phyloP scores from a whole-genome alignment of 2,888 invertebrate genomes.

The Hyalella azteca region DNA sequence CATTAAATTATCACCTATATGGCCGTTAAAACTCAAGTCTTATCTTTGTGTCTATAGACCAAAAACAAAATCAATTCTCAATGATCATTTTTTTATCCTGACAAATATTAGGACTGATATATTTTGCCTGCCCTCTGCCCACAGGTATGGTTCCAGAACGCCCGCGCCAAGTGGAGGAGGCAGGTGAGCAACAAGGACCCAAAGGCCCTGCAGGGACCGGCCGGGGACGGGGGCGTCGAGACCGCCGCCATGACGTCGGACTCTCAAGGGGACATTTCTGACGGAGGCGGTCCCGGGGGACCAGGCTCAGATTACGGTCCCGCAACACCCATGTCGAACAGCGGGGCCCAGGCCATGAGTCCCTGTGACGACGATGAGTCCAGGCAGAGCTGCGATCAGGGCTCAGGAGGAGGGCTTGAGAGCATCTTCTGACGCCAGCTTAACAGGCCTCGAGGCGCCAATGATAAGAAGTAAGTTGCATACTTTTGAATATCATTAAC shows the following conservation, averaged over 20 bases:
- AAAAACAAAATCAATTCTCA: no score
- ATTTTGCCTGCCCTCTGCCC: background rate
- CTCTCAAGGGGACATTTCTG: slow-evolving; percentile 45
- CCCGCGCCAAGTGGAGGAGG: slow-evolving; percentile 55
- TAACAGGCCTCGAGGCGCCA: slow-evolving; percentile 17
- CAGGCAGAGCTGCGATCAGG: slow-evolving; percentile 32
- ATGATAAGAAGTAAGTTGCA: slow-evolving; percentile 14
- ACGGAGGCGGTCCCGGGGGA: slow-evolving; percentile 26
- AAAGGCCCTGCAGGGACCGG: slow-evolving; percentile 45
- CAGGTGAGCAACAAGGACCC: slow-evolving; percentile 50
- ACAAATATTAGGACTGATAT: no score
- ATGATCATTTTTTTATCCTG: no score
- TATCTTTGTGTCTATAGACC: no score
- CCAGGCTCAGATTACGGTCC: slow-evolving; percentile 17
- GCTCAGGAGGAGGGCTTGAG: background rate
- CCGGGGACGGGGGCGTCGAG: slow-evolving; percentile 44
- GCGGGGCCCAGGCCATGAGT: slow-evolving; percentile 49
- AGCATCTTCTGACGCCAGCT: slow-evolving; percentile 39
- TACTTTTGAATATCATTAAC: no score
- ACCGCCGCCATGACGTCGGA: slow-evolving; percentile 37
- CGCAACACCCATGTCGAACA: slow-evolving; percentile 42
- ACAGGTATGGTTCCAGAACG: slow-evolving; percentile 58
- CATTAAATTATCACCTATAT: no score
- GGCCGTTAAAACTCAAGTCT: no score
- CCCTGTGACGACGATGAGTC: slow-evolving; percentile 53